A percentile compares a stretch with the other conserved stretches of the same genome.
These are phyloP conservation scores for Scaptodrosophila latifasciaeformis DNA, from an alignment of 2,888 invertebrate species.

Conservation along the genomic window DNA sequence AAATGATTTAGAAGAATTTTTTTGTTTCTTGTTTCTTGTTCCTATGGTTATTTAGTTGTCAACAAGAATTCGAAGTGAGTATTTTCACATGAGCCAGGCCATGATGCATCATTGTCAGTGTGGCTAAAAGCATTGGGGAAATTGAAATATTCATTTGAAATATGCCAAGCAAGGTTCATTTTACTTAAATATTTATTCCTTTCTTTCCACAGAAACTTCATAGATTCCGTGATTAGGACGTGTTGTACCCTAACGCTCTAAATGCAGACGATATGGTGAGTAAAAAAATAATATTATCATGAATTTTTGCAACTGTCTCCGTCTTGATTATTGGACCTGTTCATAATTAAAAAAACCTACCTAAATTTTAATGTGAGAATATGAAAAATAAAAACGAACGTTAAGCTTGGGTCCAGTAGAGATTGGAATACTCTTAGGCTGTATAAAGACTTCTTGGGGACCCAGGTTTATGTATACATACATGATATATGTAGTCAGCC, in stretches of 20 bases:
- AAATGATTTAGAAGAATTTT: slow-evolving; percentile 51
- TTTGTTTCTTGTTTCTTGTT: slow-evolving; percentile 1
- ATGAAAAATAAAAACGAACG: no score
- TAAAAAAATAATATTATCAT: slow-evolving; percentile 6
- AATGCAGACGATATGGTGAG: slow-evolving; percentile 76
- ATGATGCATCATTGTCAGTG: no score
- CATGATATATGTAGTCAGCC: no score
- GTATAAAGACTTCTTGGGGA: no score
- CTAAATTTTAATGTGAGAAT: no score
- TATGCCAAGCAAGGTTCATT: background rate
- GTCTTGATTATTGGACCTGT: no score
- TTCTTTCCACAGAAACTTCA: slow-evolving; percentile 68
- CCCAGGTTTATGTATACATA: no score
- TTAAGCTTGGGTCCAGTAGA: no score
- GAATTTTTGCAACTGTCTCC: no score
- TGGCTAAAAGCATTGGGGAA: background rate
- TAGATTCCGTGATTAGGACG: slow-evolving; percentile 74
- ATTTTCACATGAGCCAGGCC: background rate
- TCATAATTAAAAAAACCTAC: no score
- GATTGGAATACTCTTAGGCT: no score
- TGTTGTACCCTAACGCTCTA: slow-evolving; percentile 75
- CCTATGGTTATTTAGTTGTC: background rate
- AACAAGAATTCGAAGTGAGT: background rate
- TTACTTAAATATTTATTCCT: slow-evolving; percentile 15
- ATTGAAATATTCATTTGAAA: background rate